Evolutionary conservation across 35 echinoderm and acorn worm species (phyloP).

Genomic region (Strongylocentrotus purpuratus): DNA sequence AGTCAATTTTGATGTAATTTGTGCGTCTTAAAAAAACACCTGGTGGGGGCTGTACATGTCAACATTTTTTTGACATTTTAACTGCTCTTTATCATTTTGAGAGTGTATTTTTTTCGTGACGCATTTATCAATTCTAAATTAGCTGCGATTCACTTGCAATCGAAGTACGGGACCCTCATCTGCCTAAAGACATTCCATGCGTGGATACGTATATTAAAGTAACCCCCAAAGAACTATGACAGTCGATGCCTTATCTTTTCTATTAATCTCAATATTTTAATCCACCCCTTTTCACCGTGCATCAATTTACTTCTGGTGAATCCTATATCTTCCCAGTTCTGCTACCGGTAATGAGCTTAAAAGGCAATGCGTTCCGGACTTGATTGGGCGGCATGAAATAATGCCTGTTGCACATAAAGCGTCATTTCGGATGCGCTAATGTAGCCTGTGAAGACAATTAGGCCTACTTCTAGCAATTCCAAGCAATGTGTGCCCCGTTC

Average conservation of each 20-base stretch:
- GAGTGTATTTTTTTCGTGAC: neutral
- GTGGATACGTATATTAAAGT: neutral
- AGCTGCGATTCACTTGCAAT: neutral
- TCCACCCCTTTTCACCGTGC: neutral
- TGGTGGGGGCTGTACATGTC: too few relatives aligned
- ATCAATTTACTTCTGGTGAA: neutral
- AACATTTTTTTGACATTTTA: neutral
- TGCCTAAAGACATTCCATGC: neutral
- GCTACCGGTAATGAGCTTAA: too few relatives aligned
- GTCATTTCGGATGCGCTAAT: too few relatives aligned
- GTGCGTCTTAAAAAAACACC: too few relatives aligned
- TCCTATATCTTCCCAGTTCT: too few relatives aligned
- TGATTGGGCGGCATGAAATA: too few relatives aligned
- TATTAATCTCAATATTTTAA: neutral
- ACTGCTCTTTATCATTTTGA: neutral
- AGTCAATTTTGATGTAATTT: too few relatives aligned
- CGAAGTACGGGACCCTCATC: neutral
- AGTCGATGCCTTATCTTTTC: neutral
- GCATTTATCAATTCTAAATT: neutral
- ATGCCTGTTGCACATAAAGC: too few relatives aligned
- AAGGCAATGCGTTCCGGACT: too few relatives aligned
- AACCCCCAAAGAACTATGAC: neutral
- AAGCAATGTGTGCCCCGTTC: too few relatives aligned
- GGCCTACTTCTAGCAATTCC: too few relatives aligned
- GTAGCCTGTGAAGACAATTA: too few relatives aligned